Base-by-base conservation (phyloP, 2,113 vertebrate species). In the Saguinus imperator region DNA sequence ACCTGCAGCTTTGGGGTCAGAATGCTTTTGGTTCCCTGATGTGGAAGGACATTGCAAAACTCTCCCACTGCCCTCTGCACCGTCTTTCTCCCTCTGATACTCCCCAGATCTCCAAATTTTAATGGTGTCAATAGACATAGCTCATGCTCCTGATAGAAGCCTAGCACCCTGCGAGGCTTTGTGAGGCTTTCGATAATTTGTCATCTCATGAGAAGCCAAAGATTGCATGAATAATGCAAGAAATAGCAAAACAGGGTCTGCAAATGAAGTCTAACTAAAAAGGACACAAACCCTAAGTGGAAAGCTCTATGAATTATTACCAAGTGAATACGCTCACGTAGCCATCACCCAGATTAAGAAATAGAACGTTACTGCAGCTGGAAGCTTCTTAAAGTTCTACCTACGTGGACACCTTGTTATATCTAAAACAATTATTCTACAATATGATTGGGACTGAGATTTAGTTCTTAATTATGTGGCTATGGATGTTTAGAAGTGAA, bases 11-110 rank as follows among this genome's bases (percentile, higher is more conserved):
- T 89, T 81, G 72, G 23, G 64, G 52, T 92, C 79, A 61, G 72
- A 79, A 58, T 45, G 55, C 7, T 83, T 95, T 93, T 58, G 57
- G 84, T 95, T 92, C 16, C 32, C 84, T 84, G 55, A 66, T 57
- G 40, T 25, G 52, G 23, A 82, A 73, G 25, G 55, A 83, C 17
- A 32, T 48, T 88, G 76, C 29, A 73, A 91, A 95, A 66, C 13
- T 11, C 43, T 35, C 18, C 45, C 85, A 32, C 8, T 82, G 37
- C n/a, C 11, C 14, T 16, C 8, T 14, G 5, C 2, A 3, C 9
- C 45, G 29, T 23, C 1, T 3, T 61, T 8, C 7, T 93, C 27
- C 37, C n/a, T 70, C 86, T 40, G 82, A 45, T 25, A 43, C 0
- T 2, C 18, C 29, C 6, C 14, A 21, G 82, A 17, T 85, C 82